Conservation (phyloP, 2,888 invertebrate species). For the Marronus borbonicus region DNA sequence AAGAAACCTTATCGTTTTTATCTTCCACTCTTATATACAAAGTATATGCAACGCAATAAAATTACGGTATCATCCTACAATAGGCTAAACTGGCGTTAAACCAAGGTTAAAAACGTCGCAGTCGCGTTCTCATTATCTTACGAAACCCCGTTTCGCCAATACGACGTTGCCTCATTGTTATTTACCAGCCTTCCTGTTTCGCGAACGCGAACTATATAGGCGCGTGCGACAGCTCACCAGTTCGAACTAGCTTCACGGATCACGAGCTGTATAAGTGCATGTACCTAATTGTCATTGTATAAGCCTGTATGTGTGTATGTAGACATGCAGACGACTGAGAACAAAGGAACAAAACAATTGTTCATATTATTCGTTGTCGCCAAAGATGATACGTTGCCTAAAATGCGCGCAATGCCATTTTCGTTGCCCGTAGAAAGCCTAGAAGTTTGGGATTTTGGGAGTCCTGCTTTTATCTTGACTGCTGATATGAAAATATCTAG, state of each 20-base stretch:
- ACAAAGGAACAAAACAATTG: conserved; percentile 44
- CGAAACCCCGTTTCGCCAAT: conserved; percentile 15
- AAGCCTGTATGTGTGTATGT: too few species aligned
- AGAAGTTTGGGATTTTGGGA: too few species aligned
- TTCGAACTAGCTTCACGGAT: conserved; percentile 16
- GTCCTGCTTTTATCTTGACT: too few species aligned
- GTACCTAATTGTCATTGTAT: not conserved
- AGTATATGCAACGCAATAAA: too few species aligned
- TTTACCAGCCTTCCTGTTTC: conserved; percentile 28
- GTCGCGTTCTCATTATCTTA: conserved; percentile 22
- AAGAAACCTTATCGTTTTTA: too few species aligned
- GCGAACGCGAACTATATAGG: not conserved
- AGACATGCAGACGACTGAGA: not conserved
- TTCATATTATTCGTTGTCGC: not conserved
- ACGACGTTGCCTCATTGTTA: not conserved
- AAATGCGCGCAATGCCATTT: too few species aligned
- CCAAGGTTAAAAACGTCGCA: conserved; percentile 27
- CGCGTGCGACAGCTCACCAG: conserved; percentile 15
- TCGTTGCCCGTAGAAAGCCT: too few species aligned
- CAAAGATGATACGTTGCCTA: not conserved
- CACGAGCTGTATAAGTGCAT: conserved; percentile 24
- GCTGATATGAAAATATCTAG: too few species aligned
- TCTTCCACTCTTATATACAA: too few species aligned
- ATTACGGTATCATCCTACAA: not conserved
- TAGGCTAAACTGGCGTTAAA: not conserved